Conservation (phyloP, 2,113 vertebrate species). For the Neolamprologus caudopunctatus region DNA sequence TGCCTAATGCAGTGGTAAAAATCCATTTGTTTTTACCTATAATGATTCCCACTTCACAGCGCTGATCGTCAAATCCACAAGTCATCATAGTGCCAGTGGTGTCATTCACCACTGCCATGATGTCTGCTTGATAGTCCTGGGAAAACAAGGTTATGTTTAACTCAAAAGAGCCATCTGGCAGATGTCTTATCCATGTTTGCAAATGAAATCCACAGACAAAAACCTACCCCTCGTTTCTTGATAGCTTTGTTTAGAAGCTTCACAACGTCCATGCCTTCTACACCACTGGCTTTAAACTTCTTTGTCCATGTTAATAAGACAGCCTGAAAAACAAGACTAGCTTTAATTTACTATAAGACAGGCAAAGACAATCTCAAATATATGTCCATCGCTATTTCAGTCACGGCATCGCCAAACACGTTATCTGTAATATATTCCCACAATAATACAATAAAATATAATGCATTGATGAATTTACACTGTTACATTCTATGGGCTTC, state of each 20-base stretch:
- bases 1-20: neutral
- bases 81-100: conserved; percentile 99
- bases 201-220: neutral
- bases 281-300: conserved; percentile 90
- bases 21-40: conserved; percentile 67
- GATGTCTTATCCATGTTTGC: neutral
- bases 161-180: neutral
- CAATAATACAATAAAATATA: neutral
- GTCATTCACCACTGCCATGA: conserved; percentile 97
- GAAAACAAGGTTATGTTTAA: neutral
- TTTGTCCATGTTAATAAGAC: conserved; percentile 94
- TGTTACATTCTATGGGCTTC: neutral
- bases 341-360: neutral
- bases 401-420: neutral
- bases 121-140: conserved; percentile 93
- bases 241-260: conserved; percentile 91
- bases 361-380: neutral
- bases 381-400: neutral
- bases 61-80: conserved; percentile 93
- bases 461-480: neutral
- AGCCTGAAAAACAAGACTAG: conserved; percentile 66
- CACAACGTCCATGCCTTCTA: conserved; percentile 91
- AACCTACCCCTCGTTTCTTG: conserved; percentile 90
- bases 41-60: conserved; percentile 96
- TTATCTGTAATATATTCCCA: neutral